Evolutionary conservation across 1,140 invertebrate species (phyloP).

Genomic region (Hyphantria cunea): DNA sequence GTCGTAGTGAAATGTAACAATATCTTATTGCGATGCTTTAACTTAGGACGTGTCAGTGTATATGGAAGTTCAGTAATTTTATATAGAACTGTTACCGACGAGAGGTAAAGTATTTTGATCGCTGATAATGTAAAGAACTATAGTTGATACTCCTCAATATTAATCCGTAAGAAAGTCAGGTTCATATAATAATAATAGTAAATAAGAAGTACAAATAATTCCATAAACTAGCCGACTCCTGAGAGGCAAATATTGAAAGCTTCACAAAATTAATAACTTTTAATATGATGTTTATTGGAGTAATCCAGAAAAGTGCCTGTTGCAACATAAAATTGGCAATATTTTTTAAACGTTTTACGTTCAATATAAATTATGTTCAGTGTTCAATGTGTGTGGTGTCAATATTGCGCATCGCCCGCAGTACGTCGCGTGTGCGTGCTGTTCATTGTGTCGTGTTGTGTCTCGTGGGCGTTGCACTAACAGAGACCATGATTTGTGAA

Average conservation of each 20-base stretch:
- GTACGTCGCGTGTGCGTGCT: constrained; percentile 29
- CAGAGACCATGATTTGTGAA: constrained; percentile 64
- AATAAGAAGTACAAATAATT: constrained; percentile 70
- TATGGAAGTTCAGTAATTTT: constrained; percentile 74
- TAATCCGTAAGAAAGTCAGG: constrained; percentile 59
- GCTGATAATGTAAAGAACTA: constrained; percentile 52
- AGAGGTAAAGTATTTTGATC: constrained; percentile 66
- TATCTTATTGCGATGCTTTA: constrained; percentile 82
- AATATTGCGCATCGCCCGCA: constrained; percentile 22
- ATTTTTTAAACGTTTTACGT: constrained; percentile 78
- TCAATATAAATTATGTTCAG: constrained; percentile 62
- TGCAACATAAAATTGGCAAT: constrained; percentile 80
- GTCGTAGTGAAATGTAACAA: constrained; percentile 73
- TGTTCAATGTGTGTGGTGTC: constrained; percentile 57
- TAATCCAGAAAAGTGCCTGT: constrained; percentile 81
- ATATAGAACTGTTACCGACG: constrained; percentile 66
- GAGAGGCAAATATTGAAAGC: constrained; percentile 69
- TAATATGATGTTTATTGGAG: constrained; percentile 81
- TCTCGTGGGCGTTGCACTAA: constrained; percentile 8
- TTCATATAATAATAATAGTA: constrained; percentile 61
- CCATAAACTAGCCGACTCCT: constrained; percentile 61
- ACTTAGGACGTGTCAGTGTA: constrained; percentile 75
- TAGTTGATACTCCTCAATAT: constrained; percentile 55
- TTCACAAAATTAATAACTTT: constrained; percentile 75
- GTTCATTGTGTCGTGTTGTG: constrained; percentile 1